phyloP scores from a whole-genome alignment of 2,113 vertebrate genomes.

The Leuciscus idus region DNA sequence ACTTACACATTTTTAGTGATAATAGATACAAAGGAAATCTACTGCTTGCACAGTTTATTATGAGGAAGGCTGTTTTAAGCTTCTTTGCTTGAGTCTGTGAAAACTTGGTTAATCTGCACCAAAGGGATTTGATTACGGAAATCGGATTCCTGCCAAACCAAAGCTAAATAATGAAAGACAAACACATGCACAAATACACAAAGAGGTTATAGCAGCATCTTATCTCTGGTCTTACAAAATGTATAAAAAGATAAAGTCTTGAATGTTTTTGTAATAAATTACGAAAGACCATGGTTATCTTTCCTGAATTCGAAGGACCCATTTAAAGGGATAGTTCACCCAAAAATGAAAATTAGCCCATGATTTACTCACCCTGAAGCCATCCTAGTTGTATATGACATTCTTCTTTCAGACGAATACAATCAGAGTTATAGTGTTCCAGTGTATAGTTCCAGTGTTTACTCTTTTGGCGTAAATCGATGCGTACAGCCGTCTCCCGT shows the following conservation, averaged over 20 bases:
- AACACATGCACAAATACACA: background rate
- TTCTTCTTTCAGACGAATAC: too few relatives aligned
- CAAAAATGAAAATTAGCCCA: too few relatives aligned
- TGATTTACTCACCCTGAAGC: too few relatives aligned
- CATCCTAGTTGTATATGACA: too few relatives aligned
- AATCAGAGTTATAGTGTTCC: too few relatives aligned
- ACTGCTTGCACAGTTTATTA: background rate
- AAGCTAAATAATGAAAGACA: slow-evolving; percentile 11
- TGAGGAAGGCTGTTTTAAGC: background rate
- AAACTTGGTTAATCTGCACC: background rate
- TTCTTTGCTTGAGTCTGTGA: background rate
- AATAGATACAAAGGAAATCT: background rate
- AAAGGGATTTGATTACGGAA: slow-evolving; percentile 5
- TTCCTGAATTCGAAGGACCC: background rate
- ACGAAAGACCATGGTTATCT: background rate
- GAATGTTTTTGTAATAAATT: background rate
- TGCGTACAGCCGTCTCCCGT: too few relatives aligned
- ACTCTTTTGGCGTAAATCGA: too few relatives aligned
- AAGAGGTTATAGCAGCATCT: background rate
- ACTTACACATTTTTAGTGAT: background rate
- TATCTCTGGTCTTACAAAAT: background rate
- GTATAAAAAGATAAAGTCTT: background rate
- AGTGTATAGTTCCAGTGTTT: too few relatives aligned
- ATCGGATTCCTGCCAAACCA: background rate
- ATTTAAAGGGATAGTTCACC: too few relatives aligned